Evolutionary conservation across 2,888 invertebrate genomes (phyloP), one percentile per base, ranked within the genome.

Genomic region (Drosophila neotestacea): DNA sequence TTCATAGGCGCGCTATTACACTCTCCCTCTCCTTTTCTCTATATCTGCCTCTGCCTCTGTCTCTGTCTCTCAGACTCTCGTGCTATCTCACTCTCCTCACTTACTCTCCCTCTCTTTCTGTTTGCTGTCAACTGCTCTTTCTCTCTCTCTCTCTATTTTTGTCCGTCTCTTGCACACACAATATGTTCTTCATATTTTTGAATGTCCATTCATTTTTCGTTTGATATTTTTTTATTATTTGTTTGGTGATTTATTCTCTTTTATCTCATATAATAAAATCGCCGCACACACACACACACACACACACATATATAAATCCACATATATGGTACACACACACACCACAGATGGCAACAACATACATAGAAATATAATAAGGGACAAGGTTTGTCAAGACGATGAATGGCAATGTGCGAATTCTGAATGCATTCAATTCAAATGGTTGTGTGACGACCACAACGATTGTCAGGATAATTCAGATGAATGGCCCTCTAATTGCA

Each of bases 391-490:
- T 73, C 81, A 61, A 46, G 9, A 64, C 36, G 62, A 93, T 82
- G 93, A 93, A 72, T 95, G 95, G 94, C 94, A 93, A 90, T 96
- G 96, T 92, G 93, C 93, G 86, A 94, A 94, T 91, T 94, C 94
- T 89, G 92, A 93, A 91, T 95, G 95, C 92, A 94, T 95, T 79
- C 93, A 94, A 79, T 91, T 89, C 82, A 92, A 92, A 70, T 93
- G 93, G 90, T 91, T 93, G 79, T 95, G 96, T 92, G 93, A 96
- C 92, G 91, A 92, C 32, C 72, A 85, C 9, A 68, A 63, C 16
- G 95, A 96, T 91, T 96, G 96, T 91, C 69, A 79, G 7, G 95
- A 95, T 89, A 92, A 92, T 55, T 93, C 94, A 34, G 95, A 95
- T 89, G 95, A 95, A 88, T 84, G 77, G 60, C 72, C 81, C 46